Evolutionary conservation across 2,888 invertebrate genomes (phyloP), one percentile per base, ranked within the genome.

Genomic region (Germaria angustata): DNA sequence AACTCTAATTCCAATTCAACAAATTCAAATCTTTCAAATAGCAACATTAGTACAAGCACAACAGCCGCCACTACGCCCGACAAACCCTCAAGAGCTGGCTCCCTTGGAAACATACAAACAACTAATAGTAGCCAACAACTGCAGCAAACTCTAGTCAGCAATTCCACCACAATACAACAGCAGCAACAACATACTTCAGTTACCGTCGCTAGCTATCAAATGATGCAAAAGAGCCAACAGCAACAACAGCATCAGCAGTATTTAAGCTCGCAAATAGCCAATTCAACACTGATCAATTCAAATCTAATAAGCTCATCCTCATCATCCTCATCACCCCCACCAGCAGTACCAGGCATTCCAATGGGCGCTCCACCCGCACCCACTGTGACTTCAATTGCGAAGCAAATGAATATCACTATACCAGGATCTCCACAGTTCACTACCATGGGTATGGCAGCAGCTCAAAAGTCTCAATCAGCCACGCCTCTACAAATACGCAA

Each of bases 401-500:
- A 89, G 86, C 89, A 89, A 77, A 89, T 89, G 89, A 89, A 89
- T 75, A 89, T 89, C 32, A 86, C 86, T 49, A 90, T 89, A 85
- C 20, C 75, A 1, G 85, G 41, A 84, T 88, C 85, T 84, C 90
- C 87, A 81, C 90, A 75, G 63, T 90, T 90, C 53, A 88, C 85
- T 57, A 89, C 90, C 55, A 90, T 87, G 88, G 88, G 89, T 77
- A 84, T 89, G 87, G 88, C 85, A 20, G 89, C 89, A 15, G 85
- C 85, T 36, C 78, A 85, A 63, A 84, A 85, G 15, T 85, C 86
- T 15, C 87, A 89, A 80, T 46, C 87, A 22, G 87, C 87, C 49
- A 91, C 91, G 2, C 91, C 91, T 11, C 86, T 91, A 77, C 90
- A 90, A 76, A 77, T 91, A 84, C 88, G 91, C 57, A 91, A 91